phyloP scores from a whole-genome alignment of 2,888 invertebrate species.

The Acanthoscelides obtectus region DNA sequence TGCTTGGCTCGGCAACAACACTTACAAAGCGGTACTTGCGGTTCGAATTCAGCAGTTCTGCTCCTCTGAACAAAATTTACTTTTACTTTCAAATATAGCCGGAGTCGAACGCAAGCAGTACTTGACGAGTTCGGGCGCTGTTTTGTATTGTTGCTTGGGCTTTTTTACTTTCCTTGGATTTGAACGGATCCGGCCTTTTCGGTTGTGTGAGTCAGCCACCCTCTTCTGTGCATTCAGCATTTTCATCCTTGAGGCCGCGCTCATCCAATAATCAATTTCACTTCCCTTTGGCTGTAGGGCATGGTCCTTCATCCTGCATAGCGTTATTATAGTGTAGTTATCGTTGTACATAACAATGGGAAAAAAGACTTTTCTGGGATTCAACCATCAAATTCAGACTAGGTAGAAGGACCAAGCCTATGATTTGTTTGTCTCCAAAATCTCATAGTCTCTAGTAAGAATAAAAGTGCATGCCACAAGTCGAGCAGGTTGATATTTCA shows the following conservation, averaged over 20 bases:
- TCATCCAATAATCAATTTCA: background rate
- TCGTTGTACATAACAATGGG: too few relatives aligned
- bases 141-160: slow-evolving; percentile 9
- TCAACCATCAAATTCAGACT: too few relatives aligned
- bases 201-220: background rate
- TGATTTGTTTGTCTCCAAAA: too few relatives aligned
- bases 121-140: slow-evolving; percentile 3
- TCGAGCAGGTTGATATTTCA: too few relatives aligned
- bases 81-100: slow-evolving; percentile 43
- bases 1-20: background rate
- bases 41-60: background rate
- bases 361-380: too few relatives aligned
- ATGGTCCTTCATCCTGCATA: background rate
- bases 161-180: slow-evolving; percentile 10
- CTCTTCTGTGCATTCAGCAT: background rate
- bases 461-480: too few relatives aligned
- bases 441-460: too few relatives aligned
- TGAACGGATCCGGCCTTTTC: background rate
- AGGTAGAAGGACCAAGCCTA: too few relatives aligned
- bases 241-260: background rate
- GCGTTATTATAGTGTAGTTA: background rate
- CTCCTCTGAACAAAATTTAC: slow-evolving; percentile 26
- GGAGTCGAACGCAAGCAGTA: slow-evolving; percentile 4
- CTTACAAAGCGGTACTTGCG: background rate
- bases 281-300: background rate